A percentile compares a stretch with the other conserved stretches of the same genome.
Evolutionary conservation across 2,113 vertebrate genomes (phyloP).

Genomic region (Microtus oregoni): DNA sequence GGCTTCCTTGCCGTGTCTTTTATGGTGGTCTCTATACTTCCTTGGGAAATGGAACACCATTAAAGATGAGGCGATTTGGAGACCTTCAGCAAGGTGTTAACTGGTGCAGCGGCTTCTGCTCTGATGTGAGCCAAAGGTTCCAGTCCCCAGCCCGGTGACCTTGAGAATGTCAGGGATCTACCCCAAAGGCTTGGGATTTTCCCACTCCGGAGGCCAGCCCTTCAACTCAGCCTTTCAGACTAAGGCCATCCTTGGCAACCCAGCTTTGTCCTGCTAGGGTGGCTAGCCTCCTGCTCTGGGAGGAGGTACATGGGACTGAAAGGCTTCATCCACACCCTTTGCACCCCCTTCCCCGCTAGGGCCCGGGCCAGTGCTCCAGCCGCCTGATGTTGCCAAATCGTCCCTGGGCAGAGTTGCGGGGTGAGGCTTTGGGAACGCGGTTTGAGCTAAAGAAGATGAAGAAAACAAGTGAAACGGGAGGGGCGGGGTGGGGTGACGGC

Average conservation of each 20-base stretch:
- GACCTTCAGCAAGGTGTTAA: neutral
- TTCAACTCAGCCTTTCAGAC: slow-evolving; percentile 54
- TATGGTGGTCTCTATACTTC: neutral
- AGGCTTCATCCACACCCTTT: neutral
- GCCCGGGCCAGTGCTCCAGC: neutral
- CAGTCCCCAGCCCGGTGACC: slow-evolving; percentile 50
- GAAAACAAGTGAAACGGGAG: slow-evolving; percentile 82
- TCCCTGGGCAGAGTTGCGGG: slow-evolving; percentile 21
- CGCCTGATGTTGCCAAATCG: slow-evolving; percentile 51
- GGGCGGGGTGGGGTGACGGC: slow-evolving; percentile 75
- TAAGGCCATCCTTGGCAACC: slow-evolving; percentile 34
- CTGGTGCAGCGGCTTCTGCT: slow-evolving; percentile 13
- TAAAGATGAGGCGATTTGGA: neutral
- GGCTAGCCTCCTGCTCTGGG: neutral
- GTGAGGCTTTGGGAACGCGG: slow-evolving; percentile 54
- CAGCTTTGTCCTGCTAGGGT: neutral
- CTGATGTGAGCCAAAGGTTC: slow-evolving; percentile 43
- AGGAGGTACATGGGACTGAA: neutral
- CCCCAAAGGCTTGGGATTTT: slow-evolving; percentile 68
- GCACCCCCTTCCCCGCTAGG: neutral
- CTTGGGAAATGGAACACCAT: neutral
- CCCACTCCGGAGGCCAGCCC: slow-evolving; percentile 57
- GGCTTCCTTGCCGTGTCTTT: neutral
- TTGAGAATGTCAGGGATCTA: slow-evolving; percentile 63
- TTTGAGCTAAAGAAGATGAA: slow-evolving; percentile 43